Conservation (phyloP, 2,113 vertebrate species). For the Ptyas mucosa region DNA sequence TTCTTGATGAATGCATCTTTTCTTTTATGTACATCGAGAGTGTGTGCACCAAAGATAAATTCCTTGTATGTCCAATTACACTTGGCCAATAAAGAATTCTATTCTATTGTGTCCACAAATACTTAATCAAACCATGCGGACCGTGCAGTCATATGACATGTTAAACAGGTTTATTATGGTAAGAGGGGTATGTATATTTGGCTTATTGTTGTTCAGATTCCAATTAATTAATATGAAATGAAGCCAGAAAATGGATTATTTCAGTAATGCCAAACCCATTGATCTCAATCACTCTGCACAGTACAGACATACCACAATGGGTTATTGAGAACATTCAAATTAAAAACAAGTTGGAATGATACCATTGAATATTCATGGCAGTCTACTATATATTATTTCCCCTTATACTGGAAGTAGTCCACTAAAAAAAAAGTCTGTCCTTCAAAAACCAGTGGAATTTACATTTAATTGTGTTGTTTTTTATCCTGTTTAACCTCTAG, state of each 20-base stretch:
- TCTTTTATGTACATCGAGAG: too few species aligned
- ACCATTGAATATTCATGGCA: not conserved
- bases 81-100: too few species aligned
- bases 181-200: not conserved
- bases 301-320: not conserved
- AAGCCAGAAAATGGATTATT: not conserved
- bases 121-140: not conserved
- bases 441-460: not conserved
- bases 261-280: not conserved
- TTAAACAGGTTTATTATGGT: not conserved
- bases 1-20: too few species aligned
- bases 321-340: not conserved
- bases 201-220: not conserved
- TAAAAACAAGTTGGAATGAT: not conserved
- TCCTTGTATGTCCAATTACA: too few species aligned
- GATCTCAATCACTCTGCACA: not conserved
- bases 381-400: not conserved
- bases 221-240: not conserved
- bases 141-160: not conserved
- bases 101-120: not conserved
- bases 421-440: not conserved
- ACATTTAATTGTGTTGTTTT: not conserved
- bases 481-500: constrained; percentile 30
- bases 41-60: too few species aligned
- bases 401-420: not conserved